Evolutionary conservation across 23 tunicate genomes (phyloP).

Genomic region (Styela clava): DNA sequence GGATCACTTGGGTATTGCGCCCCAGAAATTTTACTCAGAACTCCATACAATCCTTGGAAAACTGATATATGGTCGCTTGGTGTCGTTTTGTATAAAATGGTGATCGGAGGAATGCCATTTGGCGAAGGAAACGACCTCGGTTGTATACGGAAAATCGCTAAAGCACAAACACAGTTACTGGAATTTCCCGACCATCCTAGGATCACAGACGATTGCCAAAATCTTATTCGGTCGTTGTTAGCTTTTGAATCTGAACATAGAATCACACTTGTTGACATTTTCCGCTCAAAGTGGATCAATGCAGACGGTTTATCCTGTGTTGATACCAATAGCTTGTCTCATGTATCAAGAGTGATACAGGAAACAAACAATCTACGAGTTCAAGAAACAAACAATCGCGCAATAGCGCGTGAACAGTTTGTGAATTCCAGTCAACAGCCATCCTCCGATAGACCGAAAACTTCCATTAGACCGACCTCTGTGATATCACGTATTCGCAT

Average conservation of each 20-base stretch:
- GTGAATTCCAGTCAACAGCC: neutral
- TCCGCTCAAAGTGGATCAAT: conserved; percentile 66
- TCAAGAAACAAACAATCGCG: neutral
- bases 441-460: neutral
- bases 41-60: conserved; percentile 91
- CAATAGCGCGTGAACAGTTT: neutral
- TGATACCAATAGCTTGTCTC: neutral
- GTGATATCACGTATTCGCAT: conserved; percentile 72
- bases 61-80: conserved; percentile 98
- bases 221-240: conserved; percentile 49
- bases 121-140: conserved; percentile 97
- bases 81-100: conserved; percentile 93
- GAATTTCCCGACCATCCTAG: conserved; percentile 75
- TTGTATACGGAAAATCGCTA: conserved; percentile 60
- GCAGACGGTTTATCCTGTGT: neutral
- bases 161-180: conserved; percentile 60
- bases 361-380: neutral
- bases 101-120: conserved; percentile 94
- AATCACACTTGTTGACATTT: conserved; percentile 59
- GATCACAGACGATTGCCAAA: conserved; percentile 55
- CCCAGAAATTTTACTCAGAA: conserved; percentile 85
- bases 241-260: conserved; percentile 71
- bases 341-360: neutral
- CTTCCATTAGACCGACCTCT: conserved; percentile 25
- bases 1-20: conserved; percentile 98